Base-by-base conservation (phyloP, 2,113 vertebrate genomes). In the Sander lucioperca region DNA sequence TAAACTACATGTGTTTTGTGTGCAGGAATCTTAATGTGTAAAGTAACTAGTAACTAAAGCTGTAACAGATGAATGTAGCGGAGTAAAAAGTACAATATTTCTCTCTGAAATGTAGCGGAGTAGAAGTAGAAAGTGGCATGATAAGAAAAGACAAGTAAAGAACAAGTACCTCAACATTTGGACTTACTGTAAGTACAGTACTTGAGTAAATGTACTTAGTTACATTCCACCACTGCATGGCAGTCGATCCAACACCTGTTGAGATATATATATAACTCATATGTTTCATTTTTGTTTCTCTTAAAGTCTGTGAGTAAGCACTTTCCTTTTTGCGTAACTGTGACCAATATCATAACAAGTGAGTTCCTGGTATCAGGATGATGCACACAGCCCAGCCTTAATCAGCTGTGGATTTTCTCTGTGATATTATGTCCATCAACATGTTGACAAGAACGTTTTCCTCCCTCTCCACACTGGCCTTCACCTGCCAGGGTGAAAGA, bases 211-310 rank as follows among this genome's bases (percentile, higher is more conserved):
- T 43, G 9, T 43, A 43, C 39, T 43, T 43, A 11, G 10, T 43
- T 43, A 43, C 39, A 43, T 43, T 43, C 10, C 39, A 43, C 39
- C 39, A 3, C 39, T 43, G 10, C 39, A 16, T 27, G 23, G 56
- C 13, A 57, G 13, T 27, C 13, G 12, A 27, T 27, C 23, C 13
- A 58, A 16, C 25, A 25, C 13, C 6, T 58, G 56, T 25, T 56
- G 54, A 58, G 25, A 27, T 13, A 33, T 33, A 33, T 43, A 3
- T 43, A 0, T 43, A 43, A 11, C 39, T 11, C 10, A 2, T 33
- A 15, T 14, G 73, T 86, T 86, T 89, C 65, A 63, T 68, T 89
- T 84, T 66, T 71, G 48, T 79, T 84, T 72, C 77, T 74, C 13
- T 27, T 33, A 11, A 53, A n/a, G 13, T 1, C 5, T 57, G 1